Evolutionary conservation across 2,113 vertebrate genomes (phyloP).

Genomic region (Erythrolamprus reginae): DNA sequence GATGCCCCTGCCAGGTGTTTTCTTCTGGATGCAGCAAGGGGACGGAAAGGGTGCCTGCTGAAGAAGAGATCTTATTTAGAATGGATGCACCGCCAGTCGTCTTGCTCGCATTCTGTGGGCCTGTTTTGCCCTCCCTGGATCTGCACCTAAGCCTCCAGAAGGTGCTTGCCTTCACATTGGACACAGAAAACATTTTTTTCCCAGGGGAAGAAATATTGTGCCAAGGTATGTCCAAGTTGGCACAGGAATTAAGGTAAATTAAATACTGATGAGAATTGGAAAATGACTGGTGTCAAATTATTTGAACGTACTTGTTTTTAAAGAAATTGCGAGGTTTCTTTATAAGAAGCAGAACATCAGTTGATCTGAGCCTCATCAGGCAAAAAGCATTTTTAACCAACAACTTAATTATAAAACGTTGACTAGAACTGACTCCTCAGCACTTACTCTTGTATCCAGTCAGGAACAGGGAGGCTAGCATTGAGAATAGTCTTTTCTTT

Average conservation of each 20-base stretch:
- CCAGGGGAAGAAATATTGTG: background rate
- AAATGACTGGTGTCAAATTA: background rate
- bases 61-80: background rate
- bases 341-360: conserved; percentile 39
- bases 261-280: conserved; percentile 23
- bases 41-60: background rate
- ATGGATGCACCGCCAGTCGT: background rate
- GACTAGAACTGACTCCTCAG: conserved; percentile 69
- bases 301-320: conserved; percentile 42
- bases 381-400: conserved; percentile 60
- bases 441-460: conserved; percentile 72
- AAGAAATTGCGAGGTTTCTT: conserved; percentile 45
- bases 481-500: conserved; percentile 70
- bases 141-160: background rate
- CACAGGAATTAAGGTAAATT: background rate
- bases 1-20: background rate
- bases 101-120: background rate
- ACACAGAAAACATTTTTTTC: background rate
- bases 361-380: conserved; percentile 47
- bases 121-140: background rate
- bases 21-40: background rate
- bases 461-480: conserved; percentile 62
- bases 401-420: conserved; percentile 72
- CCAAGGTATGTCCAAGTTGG: background rate
- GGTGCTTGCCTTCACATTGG: background rate